Base-by-base conservation (phyloP, 2,888 invertebrate species). In the Pheosia gnoma region DNA sequence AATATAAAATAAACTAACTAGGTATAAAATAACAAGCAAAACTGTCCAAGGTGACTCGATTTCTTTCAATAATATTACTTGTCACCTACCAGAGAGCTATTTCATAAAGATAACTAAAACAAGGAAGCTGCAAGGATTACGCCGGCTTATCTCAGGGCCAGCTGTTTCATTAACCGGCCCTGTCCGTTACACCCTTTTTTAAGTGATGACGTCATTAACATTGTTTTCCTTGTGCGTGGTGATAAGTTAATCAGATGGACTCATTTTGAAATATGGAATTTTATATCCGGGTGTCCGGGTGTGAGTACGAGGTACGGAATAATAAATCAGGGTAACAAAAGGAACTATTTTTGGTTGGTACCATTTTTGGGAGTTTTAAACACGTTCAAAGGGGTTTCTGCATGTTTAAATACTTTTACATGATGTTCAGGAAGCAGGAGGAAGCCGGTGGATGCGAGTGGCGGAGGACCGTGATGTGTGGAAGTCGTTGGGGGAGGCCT, bases 31-130 rank as follows among this genome's bases (percentile, higher is more conserved):
- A 25, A 25, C 25, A 25, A 25, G 25, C 25, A 25, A 25, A 25
- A 25, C 25, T 25, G 25, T 25, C 25, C 25, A 25, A 25, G 25
- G 25, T 25, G 25, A 25, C 25, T 25, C 25, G 25, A 25, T 25
- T 25, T 25, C 25, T 25, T 25, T 25, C 2, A 25, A 25, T 25
- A 25, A 25, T 25, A 25, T 25, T 25, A 25, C 25, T 25, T 5
- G 1, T 47, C 47, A 47, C 11, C 5, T 10, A 45, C 45, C 58
- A 66, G 69, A 65, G 69, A 69, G 76, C 74, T 79, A 82, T 78
- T 78, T 78, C 80, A 79, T 79, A 79, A 77, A 79, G 77, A 80
- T 81, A 76, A 77, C 77, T 64, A 64, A 75, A 72, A 75, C 67
- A 63, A 25, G 51, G 61, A 71, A 72, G 64, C 68, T 72, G 65